These are phyloP conservation scores for Boloria euphrosyne DNA, from an alignment of 2,888 invertebrate genomes.

Conservation along the genomic window DNA sequence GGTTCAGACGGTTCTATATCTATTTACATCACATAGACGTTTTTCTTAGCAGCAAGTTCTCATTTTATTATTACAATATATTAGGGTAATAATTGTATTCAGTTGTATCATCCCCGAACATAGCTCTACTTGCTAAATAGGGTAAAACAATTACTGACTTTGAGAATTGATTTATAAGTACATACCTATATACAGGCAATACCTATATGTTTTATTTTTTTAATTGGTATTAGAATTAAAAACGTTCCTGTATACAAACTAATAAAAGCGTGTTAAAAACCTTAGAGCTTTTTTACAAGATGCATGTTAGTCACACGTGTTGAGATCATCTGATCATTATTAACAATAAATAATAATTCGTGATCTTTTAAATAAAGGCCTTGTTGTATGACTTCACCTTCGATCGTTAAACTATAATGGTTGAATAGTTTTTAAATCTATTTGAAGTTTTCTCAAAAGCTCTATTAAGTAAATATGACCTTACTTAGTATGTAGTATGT, in stretches of 20 bases:
- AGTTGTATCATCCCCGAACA: too few relatives aligned
- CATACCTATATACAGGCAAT: too few relatives aligned
- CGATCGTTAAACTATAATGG: slow-evolving; percentile 10
- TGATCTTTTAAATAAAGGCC: slow-evolving; percentile 27
- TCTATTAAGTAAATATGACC: neutral
- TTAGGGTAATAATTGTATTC: too few relatives aligned
- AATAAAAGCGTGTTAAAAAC: neutral
- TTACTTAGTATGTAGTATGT: neutral
- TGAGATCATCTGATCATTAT: slow-evolving; percentile 31
- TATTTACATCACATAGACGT: too few relatives aligned
- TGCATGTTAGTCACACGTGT: slow-evolving; percentile 3
- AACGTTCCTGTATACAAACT: neutral
- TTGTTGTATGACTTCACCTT: slow-evolving; percentile 26
- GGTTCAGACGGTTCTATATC: too few relatives aligned
- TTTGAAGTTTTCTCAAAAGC: neutral
- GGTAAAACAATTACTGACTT: too few relatives aligned
- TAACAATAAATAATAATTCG: slow-evolving; percentile 21
- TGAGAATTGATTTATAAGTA: too few relatives aligned
- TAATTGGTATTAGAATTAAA: too few relatives aligned
- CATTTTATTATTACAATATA: too few relatives aligned
- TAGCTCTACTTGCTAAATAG: too few relatives aligned
- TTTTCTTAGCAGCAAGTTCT: too few relatives aligned
- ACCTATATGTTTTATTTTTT: too few relatives aligned
- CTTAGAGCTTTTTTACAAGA: slow-evolving; percentile 3
- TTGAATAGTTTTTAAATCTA: neutral